phyloP scores from a whole-genome alignment of 2,888 invertebrate genomes.

The Anarsia innoxiella region DNA sequence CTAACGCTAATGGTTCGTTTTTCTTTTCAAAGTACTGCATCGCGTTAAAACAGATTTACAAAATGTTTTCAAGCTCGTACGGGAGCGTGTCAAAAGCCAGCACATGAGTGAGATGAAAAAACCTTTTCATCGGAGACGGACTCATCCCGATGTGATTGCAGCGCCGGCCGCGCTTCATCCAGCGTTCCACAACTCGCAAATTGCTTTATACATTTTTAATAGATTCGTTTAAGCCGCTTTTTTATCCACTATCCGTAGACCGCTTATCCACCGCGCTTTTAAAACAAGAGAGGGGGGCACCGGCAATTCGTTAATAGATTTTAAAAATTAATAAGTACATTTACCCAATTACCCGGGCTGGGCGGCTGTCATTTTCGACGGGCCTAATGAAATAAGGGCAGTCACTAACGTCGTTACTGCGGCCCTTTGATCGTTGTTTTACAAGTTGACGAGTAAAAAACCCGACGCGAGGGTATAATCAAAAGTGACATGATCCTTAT shows the following conservation, averaged over 20 bases:
- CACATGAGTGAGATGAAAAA: not conserved
- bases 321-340: conserved; percentile 67
- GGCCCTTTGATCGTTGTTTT: conserved; percentile 52
- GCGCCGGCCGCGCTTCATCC: conserved; percentile 19
- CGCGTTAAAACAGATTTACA: conserved; percentile 16
- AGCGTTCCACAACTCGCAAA: conserved; percentile 42
- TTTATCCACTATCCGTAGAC: conserved; percentile 49
- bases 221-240: conserved; percentile 66
- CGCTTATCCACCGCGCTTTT: conserved; percentile 35
- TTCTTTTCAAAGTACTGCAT: no score
- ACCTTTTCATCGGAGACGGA: not conserved
- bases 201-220: conserved; percentile 67
- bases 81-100: not conserved
- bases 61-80: conserved; percentile 17
- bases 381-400: conserved; percentile 47
- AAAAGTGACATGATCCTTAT: conserved; percentile 74
- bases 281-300: conserved; percentile 26
- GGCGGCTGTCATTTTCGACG: conserved; percentile 48
- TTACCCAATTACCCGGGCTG: conserved; percentile 48
- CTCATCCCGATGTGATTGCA: conserved; percentile 34
- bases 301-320: conserved; percentile 62
- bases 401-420: conserved; percentile 40
- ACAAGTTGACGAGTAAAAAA: conserved; percentile 47
- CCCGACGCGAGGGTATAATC: conserved; percentile 53
- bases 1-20: no score